These are phyloP conservation scores for Oscheius myriophilus DNA, from an alignment of 2,888 invertebrate genomes.

Conservation along the genomic window DNA sequence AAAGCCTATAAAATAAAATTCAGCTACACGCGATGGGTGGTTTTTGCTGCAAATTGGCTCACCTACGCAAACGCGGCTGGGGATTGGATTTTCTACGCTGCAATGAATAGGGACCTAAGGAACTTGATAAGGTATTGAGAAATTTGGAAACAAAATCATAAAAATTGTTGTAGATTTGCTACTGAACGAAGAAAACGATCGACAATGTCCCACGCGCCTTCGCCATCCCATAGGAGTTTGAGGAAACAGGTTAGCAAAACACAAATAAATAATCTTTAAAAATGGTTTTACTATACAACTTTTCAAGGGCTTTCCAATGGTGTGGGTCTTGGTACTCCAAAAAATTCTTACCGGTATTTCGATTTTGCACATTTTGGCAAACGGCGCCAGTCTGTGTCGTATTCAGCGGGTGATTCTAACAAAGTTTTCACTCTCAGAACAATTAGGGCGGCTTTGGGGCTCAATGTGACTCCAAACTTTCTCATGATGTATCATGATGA, in stretches of 20 bases:
- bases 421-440: too few species aligned
- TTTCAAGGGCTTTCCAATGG: too few species aligned
- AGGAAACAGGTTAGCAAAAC: conserved; percentile 44
- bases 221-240: conserved; percentile 63
- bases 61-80: conserved; percentile 67
- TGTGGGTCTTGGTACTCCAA: too few species aligned
- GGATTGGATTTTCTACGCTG: conserved; percentile 69
- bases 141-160: background rate
- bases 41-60: conserved; percentile 62
- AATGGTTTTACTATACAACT: too few species aligned
- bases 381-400: too few species aligned
- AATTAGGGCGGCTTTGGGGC: too few species aligned
- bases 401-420: too few species aligned
- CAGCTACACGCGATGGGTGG: conserved; percentile 53
- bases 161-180: conserved; percentile 53
- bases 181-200: conserved; percentile 67
- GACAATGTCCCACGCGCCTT: conserved; percentile 67
- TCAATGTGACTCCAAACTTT: too few species aligned
- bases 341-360: too few species aligned
- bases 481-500: too few species aligned
- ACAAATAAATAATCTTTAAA: background rate
- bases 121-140: conserved; percentile 63
- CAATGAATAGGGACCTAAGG: conserved; percentile 66
- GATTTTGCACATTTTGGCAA: too few species aligned
- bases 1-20: conserved; percentile 1